A percentile compares a stretch with the other conserved stretches of the same genome.
Evolutionary conservation across 2,797 vertebrate species (phyloP).

Genomic region (Heliangelus exortis): DNA sequence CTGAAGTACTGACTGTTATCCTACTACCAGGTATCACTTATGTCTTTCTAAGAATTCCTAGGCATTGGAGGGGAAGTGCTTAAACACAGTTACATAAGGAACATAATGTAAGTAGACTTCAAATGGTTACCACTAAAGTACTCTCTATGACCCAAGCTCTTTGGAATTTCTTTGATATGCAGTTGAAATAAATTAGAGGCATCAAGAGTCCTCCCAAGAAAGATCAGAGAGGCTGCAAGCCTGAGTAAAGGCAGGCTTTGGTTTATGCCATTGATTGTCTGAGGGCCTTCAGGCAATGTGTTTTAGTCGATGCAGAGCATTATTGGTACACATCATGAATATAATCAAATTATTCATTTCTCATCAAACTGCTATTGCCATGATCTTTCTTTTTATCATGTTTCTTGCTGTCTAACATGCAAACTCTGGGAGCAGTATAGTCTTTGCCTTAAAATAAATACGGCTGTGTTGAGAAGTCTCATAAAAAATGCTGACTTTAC

Average conservation of each 20-base stretch:
- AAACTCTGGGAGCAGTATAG: slow-evolving; percentile 48
- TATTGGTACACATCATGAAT: slow-evolving; percentile 88
- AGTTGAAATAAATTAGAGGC: slow-evolving; percentile 89
- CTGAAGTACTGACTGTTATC: not conserved
- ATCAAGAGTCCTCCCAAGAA: slow-evolving; percentile 77
- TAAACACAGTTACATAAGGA: slow-evolving; percentile 54
- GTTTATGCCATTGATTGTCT: slow-evolving; percentile 86
- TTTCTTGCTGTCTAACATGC: slow-evolving; percentile 73
- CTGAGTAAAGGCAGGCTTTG: slow-evolving; percentile 77
- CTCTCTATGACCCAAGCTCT: slow-evolving; percentile 78
- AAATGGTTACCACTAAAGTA: slow-evolving; percentile 75
- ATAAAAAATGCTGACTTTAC: slow-evolving; percentile 55
- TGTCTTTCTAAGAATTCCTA: not conserved
- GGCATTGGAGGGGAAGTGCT: not conserved
- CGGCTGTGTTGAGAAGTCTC: slow-evolving; percentile 44
- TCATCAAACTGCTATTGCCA: slow-evolving; percentile 77
- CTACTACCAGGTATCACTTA: not conserved
- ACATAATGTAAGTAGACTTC: slow-evolving; percentile 75
- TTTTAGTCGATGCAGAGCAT: slow-evolving; percentile 79
- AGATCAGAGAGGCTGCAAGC: slow-evolving; percentile 82
- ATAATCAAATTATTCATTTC: slow-evolving; percentile 92
- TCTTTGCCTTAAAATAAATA: slow-evolving; percentile 72
- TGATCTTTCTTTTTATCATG: slow-evolving; percentile 70
- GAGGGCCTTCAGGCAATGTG: slow-evolving; percentile 81
- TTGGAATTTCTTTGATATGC: slow-evolving; percentile 90